Evolutionary conservation across 37 sponge, comb jelly and placozoan genomes (phyloP).

Genomic region (Cladorhizidae sp.): DNA sequence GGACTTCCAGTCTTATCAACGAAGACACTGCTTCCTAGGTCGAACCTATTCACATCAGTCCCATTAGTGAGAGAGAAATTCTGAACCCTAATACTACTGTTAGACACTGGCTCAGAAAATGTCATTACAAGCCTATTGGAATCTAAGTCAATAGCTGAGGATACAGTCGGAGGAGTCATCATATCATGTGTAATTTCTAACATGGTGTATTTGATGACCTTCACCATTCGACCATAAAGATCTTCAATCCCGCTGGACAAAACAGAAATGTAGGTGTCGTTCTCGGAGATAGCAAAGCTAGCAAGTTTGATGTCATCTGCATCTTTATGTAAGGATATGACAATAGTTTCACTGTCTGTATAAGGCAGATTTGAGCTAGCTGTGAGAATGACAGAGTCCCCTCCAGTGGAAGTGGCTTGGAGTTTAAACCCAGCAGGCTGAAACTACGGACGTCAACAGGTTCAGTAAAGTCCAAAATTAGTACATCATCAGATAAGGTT

Average conservation of each 20-base stretch:
- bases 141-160: conserved; percentile 70
- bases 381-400: neutral
- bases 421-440: conserved; percentile 46
- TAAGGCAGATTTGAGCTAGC: neutral
- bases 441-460: conserved; percentile 68
- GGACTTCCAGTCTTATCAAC: conserved; percentile 9
- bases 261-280: conserved; percentile 47
- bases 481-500: conserved; percentile 62
- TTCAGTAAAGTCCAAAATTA: conserved; percentile 76
- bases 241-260: conserved; percentile 25
- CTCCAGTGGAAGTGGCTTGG: conserved; percentile 38
- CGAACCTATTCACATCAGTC: conserved; percentile 3
- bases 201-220: conserved; percentile 21
- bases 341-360: conserved; percentile 32
- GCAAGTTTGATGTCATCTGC: conserved; percentile 52
- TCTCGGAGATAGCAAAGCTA: conserved; percentile 33
- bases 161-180: conserved; percentile 45
- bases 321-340: conserved; percentile 41
- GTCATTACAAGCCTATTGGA: conserved; percentile 67
- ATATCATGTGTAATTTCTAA: conserved; percentile 48
- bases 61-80: conserved; percentile 47
- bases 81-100: conserved; percentile 16
- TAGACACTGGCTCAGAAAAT: conserved; percentile 84
- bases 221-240: conserved; percentile 22
- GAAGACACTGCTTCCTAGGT: conserved; percentile 7